Evolutionary conservation across 2,113 vertebrate species (phyloP), one percentile per base, ranked within the genome.

Genomic region (Microcebus griseorufus): DNA sequence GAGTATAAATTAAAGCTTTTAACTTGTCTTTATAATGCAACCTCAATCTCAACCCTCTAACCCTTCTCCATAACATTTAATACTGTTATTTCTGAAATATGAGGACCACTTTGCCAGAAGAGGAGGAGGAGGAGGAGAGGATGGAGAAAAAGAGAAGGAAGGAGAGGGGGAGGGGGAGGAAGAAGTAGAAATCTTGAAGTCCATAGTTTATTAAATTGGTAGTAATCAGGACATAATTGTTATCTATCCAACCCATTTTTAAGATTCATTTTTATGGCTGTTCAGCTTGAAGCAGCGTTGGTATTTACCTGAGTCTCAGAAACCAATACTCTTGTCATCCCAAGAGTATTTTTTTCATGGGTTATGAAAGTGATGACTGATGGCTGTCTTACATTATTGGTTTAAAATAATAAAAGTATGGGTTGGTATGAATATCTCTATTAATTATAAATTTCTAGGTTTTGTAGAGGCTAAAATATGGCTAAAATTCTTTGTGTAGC

Each of bases 1-100:
- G 93, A 98, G 97, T 98, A 99, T 98, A 98, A 97, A 97, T 98
- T 98, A 97, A 88, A 95, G 97, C 86, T 98, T 99, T 98, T 97
- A 98, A 95, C 85, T 98, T 83, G 91, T 88, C 93, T 98, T 98
- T 88, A 65, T 96, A 98, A 98, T 76, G 92, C 93, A 97, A 92
- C 95, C 97, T 95, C 97, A 97, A 83, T 96, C 96, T 98, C 97
- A 96, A 85, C 83, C 96, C 91, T 97, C 65, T 96, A 97, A 88
- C 96, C 96, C 94, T 97, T 93, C 51, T 93, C 82, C 75, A 73
- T 92, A 94, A 53, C 88, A 97, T 64, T 90, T 87, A 91, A 88
- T 53, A 81, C 2, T 97, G 88, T 97, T 98, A 94, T 97, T 98
- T 97, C 92, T 97, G 93, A 97, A 98, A 98, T 53, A 94, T 23